Percentiles rank a stretch among this genome's conserved stretches.
phyloP scores from a whole-genome alignment of 1,140 invertebrate genomes.

The Phenacoccus solenopsis region DNA sequence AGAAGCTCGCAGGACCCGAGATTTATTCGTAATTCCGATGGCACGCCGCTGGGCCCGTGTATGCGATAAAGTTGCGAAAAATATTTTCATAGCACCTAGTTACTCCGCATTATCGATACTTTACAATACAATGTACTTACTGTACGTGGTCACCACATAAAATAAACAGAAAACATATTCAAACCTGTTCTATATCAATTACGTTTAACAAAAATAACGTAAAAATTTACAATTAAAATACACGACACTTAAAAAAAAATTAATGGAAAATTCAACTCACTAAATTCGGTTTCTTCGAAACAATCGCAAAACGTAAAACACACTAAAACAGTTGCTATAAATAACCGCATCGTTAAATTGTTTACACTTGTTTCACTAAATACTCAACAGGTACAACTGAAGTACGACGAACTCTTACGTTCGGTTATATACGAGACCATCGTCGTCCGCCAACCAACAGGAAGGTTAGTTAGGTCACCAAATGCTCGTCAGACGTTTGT shows the following conservation, averaged over 20 bases:
- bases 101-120: neutral
- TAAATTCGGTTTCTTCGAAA: conserved; percentile 6
- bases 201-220: too few relatives aligned
- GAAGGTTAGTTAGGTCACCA: conserved; percentile 11
- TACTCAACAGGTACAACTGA: conserved; percentile 8
- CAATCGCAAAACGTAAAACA: neutral
- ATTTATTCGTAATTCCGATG: neutral
- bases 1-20: neutral
- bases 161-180: too few relatives aligned
- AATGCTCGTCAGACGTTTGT: conserved; percentile 8
- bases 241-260: too few relatives aligned
- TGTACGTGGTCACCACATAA: too few relatives aligned
- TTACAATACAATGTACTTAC: neutral
- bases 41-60: too few relatives aligned
- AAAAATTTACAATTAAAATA: too few relatives aligned
- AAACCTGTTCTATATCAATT: too few relatives aligned
- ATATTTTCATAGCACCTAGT: too few relatives aligned
- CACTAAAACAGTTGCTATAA: neutral
- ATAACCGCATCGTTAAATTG: conserved; percentile 10
- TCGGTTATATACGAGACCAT: neutral
- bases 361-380: neutral
- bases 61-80: too few relatives aligned
- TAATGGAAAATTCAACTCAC: neutral
- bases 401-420: conserved; percentile 4
- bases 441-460: neutral